phyloP scores from a whole-genome alignment of 2,888 invertebrate species.

The Meloe dianella region DNA sequence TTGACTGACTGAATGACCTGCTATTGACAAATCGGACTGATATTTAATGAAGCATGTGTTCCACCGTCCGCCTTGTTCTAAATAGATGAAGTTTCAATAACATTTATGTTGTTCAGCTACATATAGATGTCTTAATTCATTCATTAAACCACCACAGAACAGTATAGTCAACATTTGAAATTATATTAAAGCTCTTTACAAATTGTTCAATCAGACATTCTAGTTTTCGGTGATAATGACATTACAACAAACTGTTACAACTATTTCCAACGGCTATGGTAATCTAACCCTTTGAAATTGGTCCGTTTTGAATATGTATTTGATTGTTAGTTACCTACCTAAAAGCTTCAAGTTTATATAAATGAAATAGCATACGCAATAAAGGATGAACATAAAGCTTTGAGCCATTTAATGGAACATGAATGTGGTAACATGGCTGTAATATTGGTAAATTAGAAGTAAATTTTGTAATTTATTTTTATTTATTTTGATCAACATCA shows the following conservation, averaged over 20 bases:
- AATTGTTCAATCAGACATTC: slow-evolving; percentile 45
- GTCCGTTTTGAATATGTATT: not conserved
- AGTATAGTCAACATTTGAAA: slow-evolving; percentile 46
- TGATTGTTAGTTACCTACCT: slow-evolving; percentile 1
- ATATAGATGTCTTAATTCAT: slow-evolving; percentile 36
- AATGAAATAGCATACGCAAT: not conserved
- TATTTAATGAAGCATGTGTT: slow-evolving; percentile 17
- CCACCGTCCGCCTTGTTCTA: not conserved
- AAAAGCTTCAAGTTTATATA: not conserved
- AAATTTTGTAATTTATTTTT: too few relatives aligned
- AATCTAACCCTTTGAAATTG: slow-evolving; percentile 13
- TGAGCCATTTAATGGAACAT: too few relatives aligned
- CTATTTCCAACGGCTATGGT: slow-evolving; percentile 21
- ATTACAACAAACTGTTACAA: slow-evolving; percentile 37
- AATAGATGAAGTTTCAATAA: not conserved
- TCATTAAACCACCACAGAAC: slow-evolving; percentile 43
- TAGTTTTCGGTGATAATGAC: slow-evolving; percentile 37
- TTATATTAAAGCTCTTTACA: slow-evolving; percentile 42
- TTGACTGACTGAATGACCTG: not conserved
- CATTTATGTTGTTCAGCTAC: slow-evolving; percentile 26
- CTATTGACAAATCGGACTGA: slow-evolving; percentile 14
- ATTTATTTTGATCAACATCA: not conserved
- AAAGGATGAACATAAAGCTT: not conserved
- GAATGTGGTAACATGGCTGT: too few relatives aligned
- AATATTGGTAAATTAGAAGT: too few relatives aligned